Base-by-base conservation (phyloP, 2,797 vertebrate species). In the Silurus lanzhouensis region DNA sequence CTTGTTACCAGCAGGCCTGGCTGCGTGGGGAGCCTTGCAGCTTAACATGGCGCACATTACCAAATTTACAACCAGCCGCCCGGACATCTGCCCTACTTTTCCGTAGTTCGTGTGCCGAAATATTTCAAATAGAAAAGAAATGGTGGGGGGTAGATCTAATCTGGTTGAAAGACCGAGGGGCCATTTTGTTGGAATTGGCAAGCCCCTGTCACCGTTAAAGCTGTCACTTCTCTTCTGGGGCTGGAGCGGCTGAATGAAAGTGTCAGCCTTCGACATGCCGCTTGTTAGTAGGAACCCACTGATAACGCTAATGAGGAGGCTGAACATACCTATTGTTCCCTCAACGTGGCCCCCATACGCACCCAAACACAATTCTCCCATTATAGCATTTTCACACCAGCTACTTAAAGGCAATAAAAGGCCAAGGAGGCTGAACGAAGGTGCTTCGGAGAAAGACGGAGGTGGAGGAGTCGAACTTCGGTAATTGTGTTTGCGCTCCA, bases 31-130 rank as follows among this genome's bases (percentile, higher is more conserved):
- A 88, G 89, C 87, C 88, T 85, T 88, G 85, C 92, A 95, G 95
- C 95, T 96, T 96, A 96, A 96, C 90, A 85, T 92, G 90, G 93
- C 76, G 92, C 94, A 96, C 95, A 95, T 95, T 94, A 95, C 94
- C 92, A 85, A 96, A 95, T 96, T 96, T 96, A 95, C 91, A 93
- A 94, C 93, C 95, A 96, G 96, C 94, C 95, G 86, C 90, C 95
- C 92, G 91, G 97, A 97, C 96, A 98, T 97, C 96, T 98, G 97
- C 94, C 97, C 96, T 96, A 94, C 93, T 96, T 96, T 87, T 96
- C 92, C 86, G 90, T 86, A 83, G 12, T 92, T 92, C 78, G 61
- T 57, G 46, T 85, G 66, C 57, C 48, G 22, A 76, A 72, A 80
- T 70, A 82, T 82, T 78, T 72, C 55, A 0, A 58, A 66, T 63